Conservation (phyloP, 2,113 vertebrate genomes). For the Trematocara variabile region DNA sequence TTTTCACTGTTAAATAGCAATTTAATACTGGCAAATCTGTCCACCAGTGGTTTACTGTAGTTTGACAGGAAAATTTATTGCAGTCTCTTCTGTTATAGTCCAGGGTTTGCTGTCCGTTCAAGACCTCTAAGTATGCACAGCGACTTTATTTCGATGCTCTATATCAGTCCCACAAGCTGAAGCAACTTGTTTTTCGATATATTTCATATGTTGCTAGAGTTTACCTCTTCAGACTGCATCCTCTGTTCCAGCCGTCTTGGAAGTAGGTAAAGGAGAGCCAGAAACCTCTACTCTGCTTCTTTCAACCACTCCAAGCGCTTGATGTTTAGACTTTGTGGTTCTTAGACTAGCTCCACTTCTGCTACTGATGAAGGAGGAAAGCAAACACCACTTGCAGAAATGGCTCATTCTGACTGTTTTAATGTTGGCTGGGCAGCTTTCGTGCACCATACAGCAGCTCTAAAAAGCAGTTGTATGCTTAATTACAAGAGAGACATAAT, state of each 20-base stretch:
- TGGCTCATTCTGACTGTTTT: not conserved
- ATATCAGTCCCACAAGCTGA: not conserved
- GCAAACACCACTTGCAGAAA: not conserved
- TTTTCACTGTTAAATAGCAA: not conserved
- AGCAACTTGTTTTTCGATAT: not conserved
- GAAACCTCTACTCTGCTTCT: not conserved
- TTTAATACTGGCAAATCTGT: not conserved
- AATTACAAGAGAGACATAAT: not conserved
- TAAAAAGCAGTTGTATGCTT: not conserved
- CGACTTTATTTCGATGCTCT: not conserved
- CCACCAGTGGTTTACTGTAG: not conserved
- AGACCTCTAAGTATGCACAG: not conserved
- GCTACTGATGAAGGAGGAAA: not conserved
- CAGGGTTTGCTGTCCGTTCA: not conserved
- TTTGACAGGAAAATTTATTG: not conserved
- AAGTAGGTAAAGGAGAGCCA: not conserved
- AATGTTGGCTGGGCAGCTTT: not conserved
- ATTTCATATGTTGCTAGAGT: not conserved
- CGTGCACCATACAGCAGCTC: not conserved
- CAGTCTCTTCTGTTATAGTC: not conserved
- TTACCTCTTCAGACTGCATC: not conserved
- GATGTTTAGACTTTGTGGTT: not conserved
- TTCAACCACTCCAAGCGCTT: not conserved
- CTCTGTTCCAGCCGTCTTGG: not conserved
- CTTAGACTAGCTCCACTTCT: not conserved